Evolutionary conservation across 1,140 invertebrate genomes (phyloP).

Genomic region (Drosophila sulfurigaster): DNA sequence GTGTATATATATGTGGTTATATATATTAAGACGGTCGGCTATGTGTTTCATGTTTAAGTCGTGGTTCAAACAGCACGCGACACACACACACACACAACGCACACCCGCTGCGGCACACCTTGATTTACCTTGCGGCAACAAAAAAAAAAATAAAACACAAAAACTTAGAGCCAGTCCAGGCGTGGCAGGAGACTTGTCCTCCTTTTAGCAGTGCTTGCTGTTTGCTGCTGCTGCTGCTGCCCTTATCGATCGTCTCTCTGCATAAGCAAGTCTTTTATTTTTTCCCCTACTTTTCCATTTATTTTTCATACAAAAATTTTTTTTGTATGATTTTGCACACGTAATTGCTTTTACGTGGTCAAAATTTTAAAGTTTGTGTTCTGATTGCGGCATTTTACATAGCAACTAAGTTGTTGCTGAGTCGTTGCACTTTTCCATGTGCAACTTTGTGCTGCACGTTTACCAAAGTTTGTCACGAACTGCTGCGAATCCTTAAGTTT

Average conservation of each 20-base stretch:
- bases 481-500: constrained; percentile 1
- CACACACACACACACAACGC: constrained; percentile 28
- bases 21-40: constrained; percentile 24
- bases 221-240: constrained; percentile 31
- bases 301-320: constrained; percentile 38
- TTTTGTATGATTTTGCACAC: constrained; percentile 46
- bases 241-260: constrained; percentile 63
- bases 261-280: constrained; percentile 3
- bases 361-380: constrained; percentile 52
- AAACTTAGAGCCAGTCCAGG: constrained; percentile 11
- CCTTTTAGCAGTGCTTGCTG: constrained; percentile 23
- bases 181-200: constrained; percentile 24
- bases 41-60: constrained; percentile 60
- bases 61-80: constrained; percentile 38
- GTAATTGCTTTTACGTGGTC: constrained; percentile 66
- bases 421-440: constrained; percentile 4
- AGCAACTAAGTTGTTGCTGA: neutral
- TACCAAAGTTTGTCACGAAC: constrained; percentile 19
- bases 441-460: constrained; percentile 10
- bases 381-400: constrained; percentile 42
- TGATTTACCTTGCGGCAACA: constrained; percentile 61
- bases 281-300: neutral
- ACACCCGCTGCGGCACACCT: constrained; percentile 62
- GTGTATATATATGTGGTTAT: constrained; percentile 28
- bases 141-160: too few species aligned